Percentiles rank a stretch among this genome's conserved stretches.
phyloP scores from a whole-genome alignment of 2,113 vertebrate species.

The Hypocryptadius cinnamomeus region DNA sequence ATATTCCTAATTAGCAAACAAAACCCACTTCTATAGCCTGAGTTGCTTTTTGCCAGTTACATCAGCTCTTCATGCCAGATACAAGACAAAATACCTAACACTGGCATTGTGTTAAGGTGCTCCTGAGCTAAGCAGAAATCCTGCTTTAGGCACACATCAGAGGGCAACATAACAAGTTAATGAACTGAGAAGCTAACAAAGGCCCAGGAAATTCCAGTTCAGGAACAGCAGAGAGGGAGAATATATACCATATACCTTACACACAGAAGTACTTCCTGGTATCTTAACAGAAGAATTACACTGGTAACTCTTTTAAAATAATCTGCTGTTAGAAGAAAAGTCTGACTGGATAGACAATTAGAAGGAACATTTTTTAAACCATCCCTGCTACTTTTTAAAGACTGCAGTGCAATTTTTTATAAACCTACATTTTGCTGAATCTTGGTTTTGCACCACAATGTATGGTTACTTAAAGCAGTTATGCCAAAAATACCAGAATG shows the following conservation, averaged over 20 bases:
- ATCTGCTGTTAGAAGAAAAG: background rate
- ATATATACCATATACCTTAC: background rate
- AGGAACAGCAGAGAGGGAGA: background rate
- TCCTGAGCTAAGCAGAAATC: background rate
- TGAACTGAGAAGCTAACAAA: background rate
- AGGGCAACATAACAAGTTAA: background rate
- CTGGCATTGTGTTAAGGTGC: background rate
- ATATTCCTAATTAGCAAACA: background rate
- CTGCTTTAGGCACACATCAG: background rate
- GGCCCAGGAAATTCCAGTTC: background rate
- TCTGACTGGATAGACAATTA: background rate
- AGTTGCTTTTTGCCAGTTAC: background rate
- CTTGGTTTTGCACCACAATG: background rate
- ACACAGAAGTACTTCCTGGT: background rate
- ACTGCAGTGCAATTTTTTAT: background rate
- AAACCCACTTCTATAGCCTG: background rate
- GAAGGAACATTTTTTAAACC: background rate
- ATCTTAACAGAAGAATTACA: background rate
- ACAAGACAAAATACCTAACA: background rate
- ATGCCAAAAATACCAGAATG: background rate
- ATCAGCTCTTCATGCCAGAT: background rate
- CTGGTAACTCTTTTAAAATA: background rate
- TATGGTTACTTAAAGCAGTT: background rate
- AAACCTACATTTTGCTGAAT: background rate
- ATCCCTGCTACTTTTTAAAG: background rate